phyloP scores from a whole-genome alignment of 2,113 vertebrate genomes.

The Eurypyga helias region DNA sequence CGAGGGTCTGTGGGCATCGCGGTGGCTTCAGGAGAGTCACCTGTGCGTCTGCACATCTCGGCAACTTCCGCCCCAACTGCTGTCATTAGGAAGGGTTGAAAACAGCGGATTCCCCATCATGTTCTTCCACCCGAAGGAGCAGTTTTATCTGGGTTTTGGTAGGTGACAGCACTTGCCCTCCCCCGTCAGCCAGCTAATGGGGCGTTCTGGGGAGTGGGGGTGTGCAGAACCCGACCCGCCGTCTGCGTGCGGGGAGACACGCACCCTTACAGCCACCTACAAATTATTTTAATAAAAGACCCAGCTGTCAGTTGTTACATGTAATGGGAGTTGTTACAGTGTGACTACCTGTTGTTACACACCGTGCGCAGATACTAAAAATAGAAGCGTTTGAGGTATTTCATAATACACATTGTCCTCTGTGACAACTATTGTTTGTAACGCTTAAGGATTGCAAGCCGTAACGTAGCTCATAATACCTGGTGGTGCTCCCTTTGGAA shows the following conservation, averaged over 20 bases:
- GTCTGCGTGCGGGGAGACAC: background rate
- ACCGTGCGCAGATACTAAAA: background rate
- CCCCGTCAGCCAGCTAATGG: background rate
- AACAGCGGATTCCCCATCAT: background rate
- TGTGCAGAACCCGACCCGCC: background rate
- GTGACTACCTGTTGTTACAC: background rate
- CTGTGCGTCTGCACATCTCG: background rate
- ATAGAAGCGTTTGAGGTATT: background rate
- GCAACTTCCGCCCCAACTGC: background rate
- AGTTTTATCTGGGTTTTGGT: background rate
- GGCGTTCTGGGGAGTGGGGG: fast-evolving
- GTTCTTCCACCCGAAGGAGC: background rate
- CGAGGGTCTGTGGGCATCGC: fast-evolving
- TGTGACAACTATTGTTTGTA: background rate
- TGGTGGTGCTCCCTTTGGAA: background rate
- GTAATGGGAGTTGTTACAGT: background rate
- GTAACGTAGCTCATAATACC: background rate
- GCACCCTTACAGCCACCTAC: background rate
- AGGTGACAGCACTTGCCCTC: background rate
- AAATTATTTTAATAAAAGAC: constrained; percentile 27
- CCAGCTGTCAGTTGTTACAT: background rate
- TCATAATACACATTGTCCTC: background rate
- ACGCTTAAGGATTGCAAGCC: background rate
- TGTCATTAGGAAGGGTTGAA: background rate
- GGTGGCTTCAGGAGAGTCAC: background rate